phyloP scores from a whole-genome alignment of 2,888 invertebrate species.

The Nephrotoma flavescens region DNA sequence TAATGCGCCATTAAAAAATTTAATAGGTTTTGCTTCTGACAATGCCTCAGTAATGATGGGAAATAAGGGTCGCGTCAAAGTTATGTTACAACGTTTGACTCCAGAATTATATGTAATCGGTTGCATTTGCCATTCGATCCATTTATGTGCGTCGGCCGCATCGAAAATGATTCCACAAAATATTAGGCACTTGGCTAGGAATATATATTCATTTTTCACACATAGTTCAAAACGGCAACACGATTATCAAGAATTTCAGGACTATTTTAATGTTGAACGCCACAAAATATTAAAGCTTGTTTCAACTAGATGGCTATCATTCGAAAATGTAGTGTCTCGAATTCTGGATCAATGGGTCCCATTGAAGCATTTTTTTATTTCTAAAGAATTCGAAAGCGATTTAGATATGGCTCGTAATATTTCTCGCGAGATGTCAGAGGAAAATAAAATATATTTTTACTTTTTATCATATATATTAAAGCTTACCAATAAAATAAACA shows the following conservation, averaged over 20 bases:
- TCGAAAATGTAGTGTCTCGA: no score
- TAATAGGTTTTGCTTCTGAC: constrained; percentile 18
- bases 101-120: constrained; percentile 17
- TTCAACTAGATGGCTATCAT: constrained; percentile 13
- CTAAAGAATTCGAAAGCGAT: neutral
- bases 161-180: no score
- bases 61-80: constrained; percentile 14
- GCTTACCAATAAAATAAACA: no score
- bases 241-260: no score
- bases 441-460: neutral
- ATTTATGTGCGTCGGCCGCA: constrained; percentile 18
- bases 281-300: no score
- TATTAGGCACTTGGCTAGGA: no score
- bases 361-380: neutral
- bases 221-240: no score
- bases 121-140: constrained; percentile 18
- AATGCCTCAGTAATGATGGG: constrained; percentile 21
- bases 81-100: constrained; percentile 12
- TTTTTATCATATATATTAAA: neutral
- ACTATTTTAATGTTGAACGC: no score
- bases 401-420: neutral
- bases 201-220: no score
- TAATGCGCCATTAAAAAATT: constrained; percentile 11
- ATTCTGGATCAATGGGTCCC: constrained; percentile 5
- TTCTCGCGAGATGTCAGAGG: neutral